These are phyloP conservation scores for Cyprinus carpio DNA, from an alignment of 2,113 vertebrate species.

Conservation along the genomic window DNA sequence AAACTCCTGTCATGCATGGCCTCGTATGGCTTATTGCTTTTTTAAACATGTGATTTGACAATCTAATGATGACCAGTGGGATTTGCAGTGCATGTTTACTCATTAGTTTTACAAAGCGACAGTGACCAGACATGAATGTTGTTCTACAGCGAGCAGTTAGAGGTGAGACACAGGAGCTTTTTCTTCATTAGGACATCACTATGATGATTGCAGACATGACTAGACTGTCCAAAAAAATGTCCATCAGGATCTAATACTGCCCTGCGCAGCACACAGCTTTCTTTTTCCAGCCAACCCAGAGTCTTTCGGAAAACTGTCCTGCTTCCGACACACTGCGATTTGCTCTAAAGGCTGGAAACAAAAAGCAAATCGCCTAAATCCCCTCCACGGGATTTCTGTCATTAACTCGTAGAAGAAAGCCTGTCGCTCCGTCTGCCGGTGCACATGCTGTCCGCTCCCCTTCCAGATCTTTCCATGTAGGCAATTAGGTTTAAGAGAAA, in stretches of 20 bases:
- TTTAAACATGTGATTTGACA: not conserved
- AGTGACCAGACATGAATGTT: not conserved
- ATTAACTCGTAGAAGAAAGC: constrained; percentile 24
- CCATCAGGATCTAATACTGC: not conserved
- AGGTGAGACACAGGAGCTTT: not conserved
- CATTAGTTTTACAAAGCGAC: not conserved
- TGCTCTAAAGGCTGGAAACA: constrained; percentile 13
- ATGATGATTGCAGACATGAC: not conserved
- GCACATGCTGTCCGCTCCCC: not conserved
- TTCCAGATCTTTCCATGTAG: not conserved
- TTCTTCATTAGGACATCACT: constrained; percentile 12
- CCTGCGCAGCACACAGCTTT: not conserved
- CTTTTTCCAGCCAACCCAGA: constrained; percentile 23
- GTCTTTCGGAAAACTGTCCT: not conserved
- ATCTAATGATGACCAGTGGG: not conserved
- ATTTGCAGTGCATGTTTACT: not conserved
- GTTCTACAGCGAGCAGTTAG: not conserved
- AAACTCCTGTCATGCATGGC: not conserved
- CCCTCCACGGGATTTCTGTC: not conserved
- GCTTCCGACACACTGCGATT: not conserved
- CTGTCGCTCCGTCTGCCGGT: constrained; percentile 6
- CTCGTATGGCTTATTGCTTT: not conserved
- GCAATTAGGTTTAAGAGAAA: constrained; percentile 3
- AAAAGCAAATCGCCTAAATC: constrained; percentile 37
- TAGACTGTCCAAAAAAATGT: constrained; percentile 12